Evolutionary conservation across 2,888 invertebrate species (phyloP).

Genomic region (Oxytorus armatus): DNA sequence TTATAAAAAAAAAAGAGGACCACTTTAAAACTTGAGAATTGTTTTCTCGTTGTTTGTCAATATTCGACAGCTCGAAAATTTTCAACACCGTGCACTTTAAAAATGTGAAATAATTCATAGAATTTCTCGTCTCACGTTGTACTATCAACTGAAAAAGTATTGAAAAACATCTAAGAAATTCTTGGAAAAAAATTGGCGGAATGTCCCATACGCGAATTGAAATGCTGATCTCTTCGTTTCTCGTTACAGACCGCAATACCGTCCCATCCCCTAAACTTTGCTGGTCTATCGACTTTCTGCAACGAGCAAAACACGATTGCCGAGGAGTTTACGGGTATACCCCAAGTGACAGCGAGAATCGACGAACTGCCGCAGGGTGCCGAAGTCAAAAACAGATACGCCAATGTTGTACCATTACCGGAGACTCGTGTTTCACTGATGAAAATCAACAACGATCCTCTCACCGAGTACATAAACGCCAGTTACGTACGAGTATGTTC

Average conservation of each 20-base stretch:
- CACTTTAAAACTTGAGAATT: too few relatives aligned
- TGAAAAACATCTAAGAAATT: too few relatives aligned
- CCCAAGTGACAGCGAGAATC: constrained; percentile 90
- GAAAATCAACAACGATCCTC: constrained; percentile 90
- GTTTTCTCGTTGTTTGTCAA: too few relatives aligned
- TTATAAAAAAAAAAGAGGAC: not conserved
- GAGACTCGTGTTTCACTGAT: constrained; percentile 94
- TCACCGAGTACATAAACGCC: constrained; percentile 96
- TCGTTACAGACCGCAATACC: constrained; percentile 84
- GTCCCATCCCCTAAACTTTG: constrained; percentile 91
- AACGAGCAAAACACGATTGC: constrained; percentile 90
- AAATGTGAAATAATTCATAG: too few relatives aligned
- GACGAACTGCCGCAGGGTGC: constrained; percentile 95
- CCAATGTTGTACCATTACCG: constrained; percentile 97
- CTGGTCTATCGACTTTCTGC: constrained; percentile 91
- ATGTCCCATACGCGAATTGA: too few relatives aligned
- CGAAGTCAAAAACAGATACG: constrained; percentile 96
- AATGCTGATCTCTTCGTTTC: not conserved
- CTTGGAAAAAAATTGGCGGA: too few relatives aligned
- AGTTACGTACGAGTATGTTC: constrained; percentile 94
- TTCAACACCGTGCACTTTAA: too few relatives aligned
- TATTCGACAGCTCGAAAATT: too few relatives aligned
- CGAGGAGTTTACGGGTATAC: constrained; percentile 93
- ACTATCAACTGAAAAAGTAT: too few relatives aligned
- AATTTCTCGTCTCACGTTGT: too few relatives aligned